Evolutionary conservation across 2,888 invertebrate genomes (phyloP).

Genomic region (Thereva nobilitata): DNA sequence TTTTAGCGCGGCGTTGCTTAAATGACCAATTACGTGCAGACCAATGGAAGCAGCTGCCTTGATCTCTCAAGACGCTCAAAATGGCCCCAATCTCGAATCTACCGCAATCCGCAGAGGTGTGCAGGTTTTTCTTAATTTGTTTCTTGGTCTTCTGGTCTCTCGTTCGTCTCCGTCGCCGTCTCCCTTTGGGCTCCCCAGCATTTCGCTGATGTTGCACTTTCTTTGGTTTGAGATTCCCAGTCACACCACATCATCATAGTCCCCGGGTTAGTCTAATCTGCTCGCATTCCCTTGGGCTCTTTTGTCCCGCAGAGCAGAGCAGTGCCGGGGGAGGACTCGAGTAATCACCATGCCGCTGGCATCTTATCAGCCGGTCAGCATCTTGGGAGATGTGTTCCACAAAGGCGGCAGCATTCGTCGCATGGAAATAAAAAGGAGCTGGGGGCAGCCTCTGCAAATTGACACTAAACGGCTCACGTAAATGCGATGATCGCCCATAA

Average conservation of each 20-base stretch:
- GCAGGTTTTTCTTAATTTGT: slow-evolving; percentile 19
- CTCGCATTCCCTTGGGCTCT: slow-evolving; percentile 15
- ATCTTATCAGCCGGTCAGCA: slow-evolving; percentile 37
- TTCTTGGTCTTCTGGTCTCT: slow-evolving; percentile 3
- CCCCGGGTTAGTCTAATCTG: slow-evolving; percentile 9
- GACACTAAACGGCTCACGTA: slow-evolving; percentile 44
- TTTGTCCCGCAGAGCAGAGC: not conserved
- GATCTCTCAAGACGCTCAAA: slow-evolving; percentile 28
- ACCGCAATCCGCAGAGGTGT: slow-evolving; percentile 16
- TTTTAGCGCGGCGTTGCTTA: slow-evolving; percentile 28
- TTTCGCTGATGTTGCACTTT: slow-evolving; percentile 26
- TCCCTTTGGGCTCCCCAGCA: not conserved
- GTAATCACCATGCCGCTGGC: slow-evolving; percentile 13
- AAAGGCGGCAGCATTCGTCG: slow-evolving; percentile 21
- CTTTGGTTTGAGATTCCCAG: slow-evolving; percentile 17
- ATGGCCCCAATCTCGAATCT: slow-evolving; percentile 20
- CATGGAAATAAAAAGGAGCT: slow-evolving; percentile 26
- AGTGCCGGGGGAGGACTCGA: not conserved
- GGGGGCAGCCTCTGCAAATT: slow-evolving; percentile 41
- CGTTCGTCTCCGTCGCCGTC: slow-evolving; percentile 4
- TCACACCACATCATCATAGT: slow-evolving; percentile 15
- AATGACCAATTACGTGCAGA: slow-evolving; percentile 34
- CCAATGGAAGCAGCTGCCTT: slow-evolving; percentile 26
- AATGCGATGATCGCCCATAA: slow-evolving; percentile 36
- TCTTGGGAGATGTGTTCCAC: slow-evolving; percentile 23